A percentile compares a stretch with the other conserved stretches of the same genome.
These are phyloP conservation scores for Gymnobelideus leadbeateri DNA, from an alignment of 2,113 vertebrate species.

Conservation along the genomic window DNA sequence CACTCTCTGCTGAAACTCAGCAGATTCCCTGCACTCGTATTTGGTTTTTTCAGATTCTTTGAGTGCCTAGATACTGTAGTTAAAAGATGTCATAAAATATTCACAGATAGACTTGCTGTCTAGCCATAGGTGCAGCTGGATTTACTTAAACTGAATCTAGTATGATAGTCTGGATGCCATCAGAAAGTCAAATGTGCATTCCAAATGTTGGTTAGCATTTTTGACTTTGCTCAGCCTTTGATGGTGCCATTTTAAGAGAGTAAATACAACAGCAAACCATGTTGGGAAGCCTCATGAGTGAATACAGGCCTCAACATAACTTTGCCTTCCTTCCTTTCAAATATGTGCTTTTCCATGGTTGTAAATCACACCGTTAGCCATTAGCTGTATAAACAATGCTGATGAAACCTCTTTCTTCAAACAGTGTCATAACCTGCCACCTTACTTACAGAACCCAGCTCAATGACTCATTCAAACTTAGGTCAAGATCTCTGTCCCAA, in stretches of 20 bases:
- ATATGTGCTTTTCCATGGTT: conserved; percentile 50
- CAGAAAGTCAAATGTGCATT: background rate
- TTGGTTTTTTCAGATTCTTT: conserved; percentile 44
- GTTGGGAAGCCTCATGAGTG: conserved; percentile 27
- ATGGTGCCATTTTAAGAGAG: background rate
- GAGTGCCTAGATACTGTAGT: conserved; percentile 24
- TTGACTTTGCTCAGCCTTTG: conserved; percentile 43
- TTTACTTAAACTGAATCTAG: conserved; percentile 35
- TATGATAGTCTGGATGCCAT: conserved; percentile 37
- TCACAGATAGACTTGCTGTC: background rate
- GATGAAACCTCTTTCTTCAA: conserved; percentile 71
- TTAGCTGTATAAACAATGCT: conserved; percentile 65
- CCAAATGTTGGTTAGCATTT: conserved; percentile 17
- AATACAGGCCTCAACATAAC: background rate
- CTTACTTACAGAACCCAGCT: conserved; percentile 64
- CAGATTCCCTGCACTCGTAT: background rate
- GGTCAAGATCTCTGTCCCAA: conserved; percentile 39
- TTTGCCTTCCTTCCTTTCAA: conserved; percentile 56
- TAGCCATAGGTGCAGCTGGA: background rate
- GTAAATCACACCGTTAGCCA: conserved; percentile 62
- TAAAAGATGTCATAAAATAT: conserved; percentile 37
- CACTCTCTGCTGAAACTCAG: background rate
- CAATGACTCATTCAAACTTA: conserved; percentile 75
- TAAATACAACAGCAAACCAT: conserved; percentile 24
- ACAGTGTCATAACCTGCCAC: conserved; percentile 59